These are phyloP conservation scores for Neosilurus mollespiculum DNA, from an alignment of 2,797 vertebrate genomes.

Conservation along the genomic window DNA sequence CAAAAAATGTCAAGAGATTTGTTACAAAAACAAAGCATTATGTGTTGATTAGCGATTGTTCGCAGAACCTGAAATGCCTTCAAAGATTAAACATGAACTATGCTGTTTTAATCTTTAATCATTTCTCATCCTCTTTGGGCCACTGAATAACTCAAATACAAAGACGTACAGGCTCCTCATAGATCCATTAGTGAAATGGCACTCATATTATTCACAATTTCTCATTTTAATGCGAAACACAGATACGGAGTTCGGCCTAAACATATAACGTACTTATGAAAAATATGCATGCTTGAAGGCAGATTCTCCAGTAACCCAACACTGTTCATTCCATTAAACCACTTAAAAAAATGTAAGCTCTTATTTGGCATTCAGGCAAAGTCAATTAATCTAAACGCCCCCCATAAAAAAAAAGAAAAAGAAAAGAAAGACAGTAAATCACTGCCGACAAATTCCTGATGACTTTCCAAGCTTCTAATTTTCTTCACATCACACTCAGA, in stretches of 20 bases:
- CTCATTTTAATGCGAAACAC: not conserved
- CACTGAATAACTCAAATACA: not conserved
- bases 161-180: not conserved
- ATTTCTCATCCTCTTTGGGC: not conserved
- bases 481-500: not conserved
- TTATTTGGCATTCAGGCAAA: not conserved
- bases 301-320: not conserved
- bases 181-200: conserved; percentile 24
- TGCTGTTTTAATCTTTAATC: not conserved
- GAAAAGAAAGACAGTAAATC: not conserved
- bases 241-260: not conserved
- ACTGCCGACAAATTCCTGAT: not conserved
- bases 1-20: not conserved
- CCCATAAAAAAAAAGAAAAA: no score
- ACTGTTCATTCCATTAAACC: not conserved
- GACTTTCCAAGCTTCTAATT: not conserved
- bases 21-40: not conserved
- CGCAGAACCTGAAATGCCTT: not conserved
- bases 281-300: not conserved
- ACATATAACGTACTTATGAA: not conserved
- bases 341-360: not conserved
- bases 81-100: not conserved
- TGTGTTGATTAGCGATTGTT: not conserved
- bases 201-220: not conserved
- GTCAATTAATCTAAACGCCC: not conserved